phyloP scores from a whole-genome alignment of 2,113 vertebrate genomes.

The Charadrius vociferus region DNA sequence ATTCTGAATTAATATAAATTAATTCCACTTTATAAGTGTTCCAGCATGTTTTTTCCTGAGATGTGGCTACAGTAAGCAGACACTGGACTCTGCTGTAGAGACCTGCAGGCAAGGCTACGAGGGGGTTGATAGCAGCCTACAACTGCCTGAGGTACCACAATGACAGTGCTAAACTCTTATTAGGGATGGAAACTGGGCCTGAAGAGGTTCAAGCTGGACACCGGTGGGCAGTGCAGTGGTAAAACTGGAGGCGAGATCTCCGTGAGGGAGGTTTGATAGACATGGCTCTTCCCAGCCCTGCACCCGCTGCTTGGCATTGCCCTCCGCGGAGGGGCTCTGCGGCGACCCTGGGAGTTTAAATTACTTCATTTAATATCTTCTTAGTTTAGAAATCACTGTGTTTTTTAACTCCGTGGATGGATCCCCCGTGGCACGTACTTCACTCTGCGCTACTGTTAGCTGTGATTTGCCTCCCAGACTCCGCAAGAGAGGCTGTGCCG shows the following conservation, averaged over 20 bases:
- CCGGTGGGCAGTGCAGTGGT: rapidly evolving
- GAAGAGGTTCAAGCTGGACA: rapidly evolving
- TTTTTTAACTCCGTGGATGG: rapidly evolving
- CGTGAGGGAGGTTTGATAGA: rapidly evolving
- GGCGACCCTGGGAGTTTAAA: neutral
- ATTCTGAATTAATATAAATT: neutral
- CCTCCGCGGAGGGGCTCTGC: too few species aligned
- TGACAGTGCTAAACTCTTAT: rapidly evolving
- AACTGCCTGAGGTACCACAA: rapidly evolving
- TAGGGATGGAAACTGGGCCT: rapidly evolving
- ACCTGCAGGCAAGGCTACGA: rapidly evolving
- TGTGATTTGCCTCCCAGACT: rapidly evolving
- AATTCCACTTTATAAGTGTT: neutral
- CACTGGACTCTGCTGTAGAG: rapidly evolving
- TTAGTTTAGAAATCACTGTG: neutral
- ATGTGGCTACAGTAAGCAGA: rapidly evolving
- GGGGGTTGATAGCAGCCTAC: neutral
- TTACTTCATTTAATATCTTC: rapidly evolving
- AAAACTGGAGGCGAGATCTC: too few species aligned
- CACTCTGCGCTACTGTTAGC: rapidly evolving
- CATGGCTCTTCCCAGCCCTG: too few species aligned
- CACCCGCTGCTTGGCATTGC: neutral
- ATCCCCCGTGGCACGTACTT: rapidly evolving
- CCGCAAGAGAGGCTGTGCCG: rapidly evolving
- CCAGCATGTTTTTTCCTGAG: neutral